Evolutionary conservation across 1,140 invertebrate species (phyloP), one percentile per base, ranked within the genome.

Genomic region (Nephila pilipes): DNA sequence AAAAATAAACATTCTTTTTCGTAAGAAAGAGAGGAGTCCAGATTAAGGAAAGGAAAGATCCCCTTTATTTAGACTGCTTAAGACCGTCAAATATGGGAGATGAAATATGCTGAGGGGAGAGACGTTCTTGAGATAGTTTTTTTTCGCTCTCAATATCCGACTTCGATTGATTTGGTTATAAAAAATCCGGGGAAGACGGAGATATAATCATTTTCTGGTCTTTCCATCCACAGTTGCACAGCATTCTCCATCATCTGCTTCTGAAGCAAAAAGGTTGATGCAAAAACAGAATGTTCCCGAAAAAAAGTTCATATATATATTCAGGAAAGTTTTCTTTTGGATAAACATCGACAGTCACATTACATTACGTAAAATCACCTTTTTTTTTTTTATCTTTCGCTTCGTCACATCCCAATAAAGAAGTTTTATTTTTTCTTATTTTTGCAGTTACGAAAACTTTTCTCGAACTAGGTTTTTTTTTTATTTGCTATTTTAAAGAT

Each of bases 271-370:
- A 36, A 65, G 32, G 58, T 88, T 69, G 46, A 88, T 29, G 63
- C 32, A 65, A 88, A 20, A 46, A 16, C 29, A 36, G 14, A 75
- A 54, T 16, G 1, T 29, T 6, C 1, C 63, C 2, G 85, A 25
- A 69, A 65, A 88, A 69, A 69, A 69, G 36, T 65, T 65, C 29
- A 69, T 29, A 88, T 88, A 32, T 54, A 22, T 85, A 60, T 69
- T 65, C 60, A 36, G 54, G 25, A 69, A 46, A 88, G 54, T 88
- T 46, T 88, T 54, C 60, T 69, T 88, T 88, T 58, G 38, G 85
- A 88, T 87, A 88, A 88, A 88, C 85, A 88, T 88, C 85, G 69
- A n/a, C 60, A 60, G 18, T 69, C 55, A 88, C 85, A 65, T 69
- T n/a, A 63, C 36, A 75, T 88, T 58, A 65, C 25, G 60, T 46